Evolutionary conservation across 92 coral and sea anemone genomes (phyloP).

Genomic region (Heteractis magnifica): DNA sequence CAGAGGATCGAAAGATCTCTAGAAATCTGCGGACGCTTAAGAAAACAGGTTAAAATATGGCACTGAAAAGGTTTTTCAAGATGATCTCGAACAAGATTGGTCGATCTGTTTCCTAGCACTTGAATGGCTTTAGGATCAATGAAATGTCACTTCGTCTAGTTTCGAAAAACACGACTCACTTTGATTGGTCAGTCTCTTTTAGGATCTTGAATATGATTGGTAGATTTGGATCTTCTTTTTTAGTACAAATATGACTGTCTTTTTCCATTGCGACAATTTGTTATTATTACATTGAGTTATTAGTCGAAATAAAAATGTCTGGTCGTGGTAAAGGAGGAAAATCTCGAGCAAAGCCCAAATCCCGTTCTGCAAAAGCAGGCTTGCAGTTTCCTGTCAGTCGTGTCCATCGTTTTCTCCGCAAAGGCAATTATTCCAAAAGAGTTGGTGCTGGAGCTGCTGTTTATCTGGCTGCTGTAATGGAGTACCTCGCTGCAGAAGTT

Average conservation of each 20-base stretch:
- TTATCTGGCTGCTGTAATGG: constrained; percentile 26
- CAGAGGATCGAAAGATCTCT: constrained; percentile 14
- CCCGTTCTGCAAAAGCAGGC: constrained; percentile 29
- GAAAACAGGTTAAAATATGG: neutral
- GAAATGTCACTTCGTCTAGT: neutral
- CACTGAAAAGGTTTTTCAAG: neutral
- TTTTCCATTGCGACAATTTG: neutral
- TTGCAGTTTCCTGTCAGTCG: constrained; percentile 25
- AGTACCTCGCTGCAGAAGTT: constrained; percentile 29
- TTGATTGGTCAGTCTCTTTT: constrained; percentile 15
- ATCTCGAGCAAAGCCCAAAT: constrained; percentile 5
- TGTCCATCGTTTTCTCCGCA: constrained; percentile 21
- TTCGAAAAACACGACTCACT: neutral
- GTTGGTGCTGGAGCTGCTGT: constrained; percentile 26
- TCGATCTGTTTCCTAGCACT: neutral
- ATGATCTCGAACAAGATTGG: neutral
- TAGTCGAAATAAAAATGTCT: constrained; percentile 21
- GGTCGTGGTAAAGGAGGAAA: constrained; percentile 36
- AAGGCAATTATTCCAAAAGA: constrained; percentile 23
- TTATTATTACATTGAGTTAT: neutral
- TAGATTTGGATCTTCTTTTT: constrained; percentile 19
- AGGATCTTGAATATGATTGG: constrained; percentile 10
- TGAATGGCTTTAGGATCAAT: constrained; percentile 1
- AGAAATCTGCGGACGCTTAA: neutral
- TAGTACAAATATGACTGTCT: neutral